Percentiles rank a stretch among this genome's conserved stretches.
phyloP scores from a whole-genome alignment of 2,888 invertebrate genomes.

The Sphaerophoria rueppellii region DNA sequence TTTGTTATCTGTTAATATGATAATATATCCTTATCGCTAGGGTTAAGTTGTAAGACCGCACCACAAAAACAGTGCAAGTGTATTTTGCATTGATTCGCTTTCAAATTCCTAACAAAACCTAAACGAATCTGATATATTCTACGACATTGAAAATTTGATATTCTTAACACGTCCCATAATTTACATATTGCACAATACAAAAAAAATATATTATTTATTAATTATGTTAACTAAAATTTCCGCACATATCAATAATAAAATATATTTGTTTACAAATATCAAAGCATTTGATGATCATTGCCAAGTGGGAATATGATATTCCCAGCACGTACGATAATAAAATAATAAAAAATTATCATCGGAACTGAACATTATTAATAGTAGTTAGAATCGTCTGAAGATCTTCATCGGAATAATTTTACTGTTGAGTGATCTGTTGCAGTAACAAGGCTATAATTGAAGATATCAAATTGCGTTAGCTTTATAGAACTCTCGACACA shows the following conservation, averaged over 20 bases:
- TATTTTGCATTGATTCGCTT: too few relatives aligned
- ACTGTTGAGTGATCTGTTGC: slow-evolving; percentile 27
- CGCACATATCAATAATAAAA: slow-evolving; percentile 10
- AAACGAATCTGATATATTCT: too few relatives aligned
- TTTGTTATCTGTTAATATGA: too few relatives aligned
- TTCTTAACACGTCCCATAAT: slow-evolving; percentile 4
- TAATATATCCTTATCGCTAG: too few relatives aligned
- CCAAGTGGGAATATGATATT: slow-evolving; percentile 30
- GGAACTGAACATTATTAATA: neutral
- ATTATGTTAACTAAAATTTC: slow-evolving; percentile 16
- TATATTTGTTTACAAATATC: slow-evolving; percentile 1
- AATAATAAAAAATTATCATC: slow-evolving; percentile 22
- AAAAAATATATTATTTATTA: slow-evolving; percentile 1
- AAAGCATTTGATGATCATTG: slow-evolving; percentile 30
- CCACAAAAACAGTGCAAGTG: too few relatives aligned
- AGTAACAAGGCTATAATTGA: slow-evolving; percentile 18
- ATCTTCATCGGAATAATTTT: neutral
- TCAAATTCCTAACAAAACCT: too few relatives aligned
- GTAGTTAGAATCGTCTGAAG: neutral
- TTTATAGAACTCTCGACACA: slow-evolving; percentile 23
- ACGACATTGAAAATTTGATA: neutral
- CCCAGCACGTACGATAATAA: slow-evolving; percentile 19
- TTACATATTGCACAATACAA: neutral
- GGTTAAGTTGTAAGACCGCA: too few relatives aligned
- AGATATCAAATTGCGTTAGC: slow-evolving; percentile 45